Evolutionary conservation across 2,797 vertebrate species (phyloP), one percentile per base, ranked within the genome.

Genomic region (Xenentodon cancila): DNA sequence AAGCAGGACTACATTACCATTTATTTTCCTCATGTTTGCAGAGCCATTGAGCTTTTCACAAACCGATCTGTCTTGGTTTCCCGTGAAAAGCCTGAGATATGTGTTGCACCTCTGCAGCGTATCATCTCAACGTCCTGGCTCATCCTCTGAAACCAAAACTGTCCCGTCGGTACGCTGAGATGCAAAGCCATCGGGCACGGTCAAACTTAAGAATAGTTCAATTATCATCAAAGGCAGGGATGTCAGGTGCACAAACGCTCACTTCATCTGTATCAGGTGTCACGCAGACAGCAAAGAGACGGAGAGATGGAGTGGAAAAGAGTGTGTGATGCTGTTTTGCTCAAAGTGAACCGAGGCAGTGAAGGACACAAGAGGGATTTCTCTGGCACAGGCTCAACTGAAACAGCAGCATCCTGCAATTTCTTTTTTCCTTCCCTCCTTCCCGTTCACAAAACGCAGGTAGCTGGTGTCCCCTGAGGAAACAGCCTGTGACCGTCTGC

Each of bases 351-450:
- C 84, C 66, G 84, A 85, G 77, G 71, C 79, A 9, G 49, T 88
- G 86, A 91, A 90, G 88, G 84, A 80, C 86, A 84, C 64, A 51
- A 75, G 77, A 85, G 75, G 77, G 67, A 72, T 83, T 82, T 83
- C 61, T 80, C 68, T 90, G 88, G 86, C 87, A 75, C 71, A 45
- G 48, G 44, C 73, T 87, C 85, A 90, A 86, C 79, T 74, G 72
- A 79, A 84, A 70, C 70, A 75, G 69, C 81, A 84, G 82, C 72
- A 64, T 80, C 71, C 72, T 54, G 30, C 54, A 18, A 0, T 55
- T 27, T 66, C 34, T 12, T 1, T 2, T 16, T 17, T 11, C 63
- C 53, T 19, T 11, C 63, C 53, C 46, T 49, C 46, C 50, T 44
- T 49, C 69, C 53, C 47, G 46, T 45, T 52, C 69, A 64, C 63